phyloP scores from a whole-genome alignment of 2,797 vertebrate species.

The Rhabdophis nuchalis region DNA sequence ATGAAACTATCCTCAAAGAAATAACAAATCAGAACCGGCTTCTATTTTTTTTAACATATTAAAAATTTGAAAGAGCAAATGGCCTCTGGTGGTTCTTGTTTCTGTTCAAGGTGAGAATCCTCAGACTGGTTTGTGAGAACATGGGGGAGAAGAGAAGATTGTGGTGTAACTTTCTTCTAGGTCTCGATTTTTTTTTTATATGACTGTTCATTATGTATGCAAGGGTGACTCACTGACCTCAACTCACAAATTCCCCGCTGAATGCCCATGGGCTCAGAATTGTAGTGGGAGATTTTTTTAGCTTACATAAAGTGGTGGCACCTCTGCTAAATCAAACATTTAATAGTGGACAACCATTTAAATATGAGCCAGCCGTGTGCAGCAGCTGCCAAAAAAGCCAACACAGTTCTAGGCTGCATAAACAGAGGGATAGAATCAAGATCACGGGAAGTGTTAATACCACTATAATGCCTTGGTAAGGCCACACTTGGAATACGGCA shows the following conservation, averaged over 20 bases:
- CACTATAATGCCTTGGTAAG: too few relatives aligned
- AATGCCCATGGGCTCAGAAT: not conserved
- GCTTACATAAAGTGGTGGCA: not conserved
- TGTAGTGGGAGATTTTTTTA: not conserved
- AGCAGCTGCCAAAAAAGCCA: too few relatives aligned
- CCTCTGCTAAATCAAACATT: not conserved
- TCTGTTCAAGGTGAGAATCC: not conserved
- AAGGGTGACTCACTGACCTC: not conserved
- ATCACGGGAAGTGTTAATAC: too few relatives aligned
- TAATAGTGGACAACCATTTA: too few relatives aligned
- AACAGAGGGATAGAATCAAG: too few relatives aligned
- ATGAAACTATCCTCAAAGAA: not conserved
- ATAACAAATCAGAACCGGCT: constrained; percentile 10
- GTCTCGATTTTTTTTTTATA: not conserved
- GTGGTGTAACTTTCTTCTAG: not conserved
- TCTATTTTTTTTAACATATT: constrained; percentile 43
- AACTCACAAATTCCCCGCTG: not conserved
- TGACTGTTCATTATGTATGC: not conserved
- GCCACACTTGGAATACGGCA: too few relatives aligned
- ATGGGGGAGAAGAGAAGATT: not conserved
- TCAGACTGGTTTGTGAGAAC: not conserved
- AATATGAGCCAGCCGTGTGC: too few relatives aligned
- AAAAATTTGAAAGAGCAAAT: constrained; percentile 24
- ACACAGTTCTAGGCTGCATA: too few relatives aligned
- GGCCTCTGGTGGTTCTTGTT: not conserved